A percentile compares a stretch with the other conserved stretches of the same genome.
These are phyloP conservation scores for Sebastiscus tertius DNA, from an alignment of 2,797 vertebrate species.

Conservation along the genomic window DNA sequence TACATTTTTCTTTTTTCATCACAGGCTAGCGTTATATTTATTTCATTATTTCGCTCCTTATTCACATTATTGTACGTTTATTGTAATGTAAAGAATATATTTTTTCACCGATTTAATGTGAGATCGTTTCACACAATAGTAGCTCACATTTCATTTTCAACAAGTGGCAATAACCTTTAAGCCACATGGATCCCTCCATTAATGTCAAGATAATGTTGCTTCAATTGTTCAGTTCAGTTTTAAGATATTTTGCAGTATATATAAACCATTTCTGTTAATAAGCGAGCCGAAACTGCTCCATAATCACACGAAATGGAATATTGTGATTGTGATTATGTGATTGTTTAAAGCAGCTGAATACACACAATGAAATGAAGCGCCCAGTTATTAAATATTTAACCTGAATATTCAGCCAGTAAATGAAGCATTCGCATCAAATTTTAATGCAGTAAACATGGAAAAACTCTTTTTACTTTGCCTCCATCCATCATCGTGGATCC, in stretches of 20 bases:
- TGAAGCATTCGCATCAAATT: neutral
- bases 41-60: no score
- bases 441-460: neutral
- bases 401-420: neutral
- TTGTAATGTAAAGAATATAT: neutral
- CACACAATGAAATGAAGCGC: neutral
- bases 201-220: neutral
- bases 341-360: neutral
- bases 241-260: neutral
- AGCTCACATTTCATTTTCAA: neutral
- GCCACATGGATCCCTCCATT: neutral
- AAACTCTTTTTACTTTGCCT: neutral
- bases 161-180: neutral
- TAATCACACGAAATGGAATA: slow-evolving; percentile 14
- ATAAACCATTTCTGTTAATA: neutral
- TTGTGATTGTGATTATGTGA: neutral
- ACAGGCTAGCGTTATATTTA: no score
- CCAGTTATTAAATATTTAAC: slow-evolving; percentile 8
- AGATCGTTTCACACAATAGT: neutral
- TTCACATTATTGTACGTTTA: no score
- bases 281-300: neutral
- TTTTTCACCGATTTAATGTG: neutral
- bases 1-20: no score
- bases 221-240: neutral
- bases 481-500: neutral